Evolutionary conservation across 2,888 invertebrate genomes (phyloP).

Genomic region (Melinaea marsaeus): DNA sequence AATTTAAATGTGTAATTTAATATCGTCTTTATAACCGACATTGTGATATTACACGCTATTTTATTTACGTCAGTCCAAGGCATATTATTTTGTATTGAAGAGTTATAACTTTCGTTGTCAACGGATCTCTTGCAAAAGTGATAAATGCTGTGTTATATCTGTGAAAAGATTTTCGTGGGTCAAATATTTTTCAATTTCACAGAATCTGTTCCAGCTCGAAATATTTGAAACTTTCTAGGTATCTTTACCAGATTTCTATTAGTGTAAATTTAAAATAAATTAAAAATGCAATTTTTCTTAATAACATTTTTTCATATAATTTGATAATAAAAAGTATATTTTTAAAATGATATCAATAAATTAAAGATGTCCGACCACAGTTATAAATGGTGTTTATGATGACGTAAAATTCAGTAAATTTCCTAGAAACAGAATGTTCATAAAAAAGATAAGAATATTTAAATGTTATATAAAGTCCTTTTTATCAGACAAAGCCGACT

Average conservation of each 20-base stretch:
- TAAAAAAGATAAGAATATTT: too few species aligned
- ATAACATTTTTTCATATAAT: too few species aligned
- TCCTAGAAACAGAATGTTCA: too few species aligned
- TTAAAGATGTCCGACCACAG: too few species aligned
- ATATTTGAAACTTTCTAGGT: neutral
- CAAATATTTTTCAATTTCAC: constrained; percentile 63
- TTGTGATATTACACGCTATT: constrained; percentile 41
- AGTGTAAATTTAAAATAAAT: too few species aligned
- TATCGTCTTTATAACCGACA: constrained; percentile 34
- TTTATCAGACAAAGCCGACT: too few species aligned
- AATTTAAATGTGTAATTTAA: constrained; percentile 34
- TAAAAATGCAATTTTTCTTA: too few species aligned
- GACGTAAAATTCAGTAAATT: too few species aligned
- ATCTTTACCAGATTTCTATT: neutral
- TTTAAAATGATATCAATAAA: too few species aligned
- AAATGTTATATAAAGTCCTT: too few species aligned
- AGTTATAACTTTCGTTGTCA: constrained; percentile 55
- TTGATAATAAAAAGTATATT: too few species aligned
- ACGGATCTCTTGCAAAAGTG: constrained; percentile 52
- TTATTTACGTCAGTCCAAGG: constrained; percentile 42
- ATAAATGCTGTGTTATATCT: constrained; percentile 58
- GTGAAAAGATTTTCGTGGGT: constrained; percentile 60
- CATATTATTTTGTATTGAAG: constrained; percentile 57
- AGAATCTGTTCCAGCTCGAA: neutral
- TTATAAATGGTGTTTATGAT: too few species aligned